Conservation (phyloP, 2,113 vertebrate genomes). For the Bujurquina vittata region DNA sequence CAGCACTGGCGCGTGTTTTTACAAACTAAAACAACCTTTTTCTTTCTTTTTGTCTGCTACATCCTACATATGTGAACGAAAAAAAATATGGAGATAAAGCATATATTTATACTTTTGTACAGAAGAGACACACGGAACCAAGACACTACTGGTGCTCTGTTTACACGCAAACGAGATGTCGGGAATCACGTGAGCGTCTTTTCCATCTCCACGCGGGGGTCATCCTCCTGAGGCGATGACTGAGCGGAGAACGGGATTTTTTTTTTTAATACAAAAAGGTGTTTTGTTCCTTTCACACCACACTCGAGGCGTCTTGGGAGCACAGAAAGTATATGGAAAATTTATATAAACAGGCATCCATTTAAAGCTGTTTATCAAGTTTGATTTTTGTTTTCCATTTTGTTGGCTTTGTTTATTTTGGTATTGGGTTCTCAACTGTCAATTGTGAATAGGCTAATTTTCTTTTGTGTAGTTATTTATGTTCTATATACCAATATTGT, state of each 20-base stretch:
- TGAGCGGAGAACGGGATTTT: conserved; percentile 41
- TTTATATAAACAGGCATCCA: conserved; percentile 68
- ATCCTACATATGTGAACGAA: conserved; percentile 82
- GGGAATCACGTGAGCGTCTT: conserved; percentile 79
- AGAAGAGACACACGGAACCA: conserved; percentile 84
- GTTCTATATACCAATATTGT: conserved; percentile 86
- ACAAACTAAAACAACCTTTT: conserved; percentile 63
- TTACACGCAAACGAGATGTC: conserved; percentile 83
- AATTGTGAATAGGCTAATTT: conserved; percentile 80
- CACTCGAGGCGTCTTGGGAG: conserved; percentile 72
- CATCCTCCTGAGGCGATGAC: conserved; percentile 41
- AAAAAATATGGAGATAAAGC: conserved; percentile 76
- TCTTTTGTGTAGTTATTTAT: conserved; percentile 85
- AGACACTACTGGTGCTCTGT: conserved; percentile 93
- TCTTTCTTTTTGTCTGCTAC: conserved; percentile 65
- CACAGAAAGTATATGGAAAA: conserved; percentile 75
- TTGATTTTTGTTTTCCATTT: conserved; percentile 52
- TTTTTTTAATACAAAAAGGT: conserved; percentile 39
- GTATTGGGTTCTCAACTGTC: conserved; percentile 73
- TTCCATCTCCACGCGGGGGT: conserved; percentile 49
- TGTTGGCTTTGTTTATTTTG: conserved; percentile 65
- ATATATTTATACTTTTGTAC: conserved; percentile 97
- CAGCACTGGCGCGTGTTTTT: conserved; percentile 65
- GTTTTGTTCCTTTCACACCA: conserved; percentile 56
- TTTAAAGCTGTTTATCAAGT: conserved; percentile 72